A percentile compares a stretch with the other conserved stretches of the same genome.
phyloP scores from a whole-genome alignment of 2,888 invertebrate genomes.

The Euclidia mi region DNA sequence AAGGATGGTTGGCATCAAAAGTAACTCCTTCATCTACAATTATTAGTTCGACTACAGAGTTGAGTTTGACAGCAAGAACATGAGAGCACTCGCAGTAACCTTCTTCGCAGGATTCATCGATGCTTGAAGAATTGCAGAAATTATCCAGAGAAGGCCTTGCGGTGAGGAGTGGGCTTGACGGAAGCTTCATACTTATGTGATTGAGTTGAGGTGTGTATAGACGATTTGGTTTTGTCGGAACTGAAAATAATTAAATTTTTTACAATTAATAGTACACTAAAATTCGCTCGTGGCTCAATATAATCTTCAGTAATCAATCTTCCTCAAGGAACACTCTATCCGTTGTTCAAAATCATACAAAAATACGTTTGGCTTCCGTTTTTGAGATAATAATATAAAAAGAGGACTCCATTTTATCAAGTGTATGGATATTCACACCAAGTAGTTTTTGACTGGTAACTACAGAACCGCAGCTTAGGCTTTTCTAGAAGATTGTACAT shows the following conservation, averaged over 20 bases:
- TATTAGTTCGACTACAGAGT: slow-evolving; percentile 95
- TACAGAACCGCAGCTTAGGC: no score
- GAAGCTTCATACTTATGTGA: slow-evolving; percentile 95
- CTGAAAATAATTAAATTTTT: slow-evolving; percentile 72
- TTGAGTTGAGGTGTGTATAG: slow-evolving; percentile 96
- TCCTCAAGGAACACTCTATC: no score
- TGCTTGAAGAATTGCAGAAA: slow-evolving; percentile 94
- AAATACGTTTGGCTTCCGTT: no score
- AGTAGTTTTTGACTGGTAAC: no score
- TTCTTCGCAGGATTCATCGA: slow-evolving; percentile 91
- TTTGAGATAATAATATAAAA: no score
- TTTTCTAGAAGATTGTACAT: no score
- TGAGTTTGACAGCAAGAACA: slow-evolving; percentile 92
- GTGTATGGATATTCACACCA: no score
- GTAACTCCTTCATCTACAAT: slow-evolving; percentile 95
- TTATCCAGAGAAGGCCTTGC: slow-evolving; percentile 90
- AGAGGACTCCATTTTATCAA: no score
- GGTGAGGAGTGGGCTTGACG: slow-evolving; percentile 93
- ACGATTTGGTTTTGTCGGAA: slow-evolving; percentile 88
- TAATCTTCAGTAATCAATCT: no score
- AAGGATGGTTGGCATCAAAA: slow-evolving; percentile 96
- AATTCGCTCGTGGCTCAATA: no score
- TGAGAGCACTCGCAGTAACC: slow-evolving; percentile 96
- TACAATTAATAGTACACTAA: no score
- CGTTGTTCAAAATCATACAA: no score